These are phyloP conservation scores for Limnephilus marmoratus DNA, from an alignment of 2,888 invertebrate species.

Conservation along the genomic window DNA sequence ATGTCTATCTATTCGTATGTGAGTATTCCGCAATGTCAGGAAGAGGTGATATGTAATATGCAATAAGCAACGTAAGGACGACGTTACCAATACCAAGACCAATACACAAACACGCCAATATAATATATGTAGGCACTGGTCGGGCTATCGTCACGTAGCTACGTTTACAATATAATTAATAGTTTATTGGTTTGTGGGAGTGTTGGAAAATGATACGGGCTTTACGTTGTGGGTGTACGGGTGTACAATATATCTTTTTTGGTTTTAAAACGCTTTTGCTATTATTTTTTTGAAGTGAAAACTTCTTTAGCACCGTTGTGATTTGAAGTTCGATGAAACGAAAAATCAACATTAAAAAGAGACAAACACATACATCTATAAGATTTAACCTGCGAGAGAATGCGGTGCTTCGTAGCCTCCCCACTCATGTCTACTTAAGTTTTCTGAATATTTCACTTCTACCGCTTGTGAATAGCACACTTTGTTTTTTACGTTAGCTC, in stretches of 20 bases:
- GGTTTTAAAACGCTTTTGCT: neutral
- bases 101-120: neutral
- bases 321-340: too few species aligned
- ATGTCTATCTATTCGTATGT: neutral
- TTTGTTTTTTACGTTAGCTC: too few species aligned
- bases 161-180: neutral
- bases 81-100: neutral
- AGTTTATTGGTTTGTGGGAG: neutral
- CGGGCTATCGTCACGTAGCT: neutral
- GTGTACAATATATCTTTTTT: neutral
- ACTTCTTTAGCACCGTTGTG: too few species aligned
- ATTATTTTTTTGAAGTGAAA: too few species aligned
- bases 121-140: neutral
- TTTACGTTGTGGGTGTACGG: neutral
- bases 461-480: too few species aligned
- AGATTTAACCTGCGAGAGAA: too few species aligned
- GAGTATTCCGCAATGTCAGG: conserved; percentile 15
- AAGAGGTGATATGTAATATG: conserved; percentile 18
- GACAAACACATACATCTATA: too few species aligned
- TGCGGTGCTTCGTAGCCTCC: too few species aligned
- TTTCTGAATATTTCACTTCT: too few species aligned
- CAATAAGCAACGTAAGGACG: conserved; percentile 8
- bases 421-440: too few species aligned
- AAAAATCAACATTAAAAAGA: too few species aligned
- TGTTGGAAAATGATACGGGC: neutral